Percentiles rank a stretch among this genome's conserved stretches.
These are phyloP conservation scores for Sminthopsis crassicaudata DNA, from an alignment of 2,113 vertebrate species.

Conservation along the genomic window DNA sequence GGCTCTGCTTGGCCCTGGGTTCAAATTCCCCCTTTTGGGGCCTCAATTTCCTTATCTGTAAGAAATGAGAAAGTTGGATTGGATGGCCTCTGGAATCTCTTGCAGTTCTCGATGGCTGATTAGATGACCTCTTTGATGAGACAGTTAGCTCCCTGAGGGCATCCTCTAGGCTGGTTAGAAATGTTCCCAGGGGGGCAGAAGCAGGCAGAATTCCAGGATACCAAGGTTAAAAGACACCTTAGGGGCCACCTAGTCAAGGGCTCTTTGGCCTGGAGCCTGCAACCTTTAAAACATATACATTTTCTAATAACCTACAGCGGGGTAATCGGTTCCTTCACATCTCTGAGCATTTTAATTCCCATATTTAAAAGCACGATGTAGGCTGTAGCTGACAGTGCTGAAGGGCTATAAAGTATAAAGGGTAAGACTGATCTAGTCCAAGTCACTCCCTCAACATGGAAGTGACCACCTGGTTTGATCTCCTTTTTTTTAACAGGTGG, in stretches of 20 bases:
- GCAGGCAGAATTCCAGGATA: not conserved
- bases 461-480: not conserved
- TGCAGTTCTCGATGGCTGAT: not conserved
- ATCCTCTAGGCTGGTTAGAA: not conserved
- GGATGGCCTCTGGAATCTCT: not conserved
- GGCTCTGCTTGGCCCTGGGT: not conserved
- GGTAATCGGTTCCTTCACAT: not conserved
- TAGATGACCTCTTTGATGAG: not conserved
- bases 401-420: not conserved
- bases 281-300: too few relatives aligned
- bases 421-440: not conserved
- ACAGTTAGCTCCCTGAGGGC: not conserved
- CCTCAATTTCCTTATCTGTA: not conserved
- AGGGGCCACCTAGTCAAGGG: too few relatives aligned
- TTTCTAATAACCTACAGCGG: too few relatives aligned
- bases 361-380: not conserved
- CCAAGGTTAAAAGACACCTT: too few relatives aligned
- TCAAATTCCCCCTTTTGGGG: not conserved
- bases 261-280: too few relatives aligned
- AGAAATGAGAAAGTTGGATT: not conserved
- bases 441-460: not conserved
- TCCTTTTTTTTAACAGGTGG: not conserved
- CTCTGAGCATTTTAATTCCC: not conserved
- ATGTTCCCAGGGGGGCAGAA: not conserved
- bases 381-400: too few relatives aligned